These are phyloP conservation scores for Oeneis ivallda DNA, from an alignment of 2,888 invertebrate genomes.

Conservation along the genomic window DNA sequence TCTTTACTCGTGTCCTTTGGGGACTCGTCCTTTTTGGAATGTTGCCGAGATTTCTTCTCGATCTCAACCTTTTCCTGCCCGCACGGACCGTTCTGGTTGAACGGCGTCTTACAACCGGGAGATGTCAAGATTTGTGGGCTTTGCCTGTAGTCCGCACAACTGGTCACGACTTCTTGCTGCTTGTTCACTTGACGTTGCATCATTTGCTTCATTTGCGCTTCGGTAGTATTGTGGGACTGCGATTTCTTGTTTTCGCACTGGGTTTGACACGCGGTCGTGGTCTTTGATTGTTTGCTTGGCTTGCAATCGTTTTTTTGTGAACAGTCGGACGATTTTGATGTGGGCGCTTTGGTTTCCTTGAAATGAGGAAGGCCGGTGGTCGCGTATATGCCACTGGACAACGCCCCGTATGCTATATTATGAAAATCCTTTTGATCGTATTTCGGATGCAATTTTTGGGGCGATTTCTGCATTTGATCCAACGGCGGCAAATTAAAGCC, in stretches of 20 bases:
- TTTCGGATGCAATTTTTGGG: constrained; percentile 81
- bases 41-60: constrained; percentile 70
- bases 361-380: constrained; percentile 69
- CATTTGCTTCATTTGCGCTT: constrained; percentile 72
- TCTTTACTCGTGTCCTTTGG: constrained; percentile 68
- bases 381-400: constrained; percentile 68
- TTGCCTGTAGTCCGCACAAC: constrained; percentile 68
- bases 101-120: constrained; percentile 64
- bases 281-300: constrained; percentile 70
- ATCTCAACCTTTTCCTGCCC: constrained; percentile 66
- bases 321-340: constrained; percentile 66
- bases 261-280: constrained; percentile 72
- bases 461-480: constrained; percentile 82
- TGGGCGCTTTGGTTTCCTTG: constrained; percentile 68
- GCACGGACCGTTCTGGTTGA: constrained; percentile 68
- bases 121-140: constrained; percentile 67
- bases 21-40: constrained; percentile 69
- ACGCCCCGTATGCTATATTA: constrained; percentile 72
- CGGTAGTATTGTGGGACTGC: constrained; percentile 50
- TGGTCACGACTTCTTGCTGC: constrained; percentile 63
- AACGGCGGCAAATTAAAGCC: constrained; percentile 82
- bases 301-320: constrained; percentile 72
- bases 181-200: constrained; percentile 69
- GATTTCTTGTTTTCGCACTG: constrained; percentile 72
- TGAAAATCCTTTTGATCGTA: constrained; percentile 77